Conservation (phyloP, 2,113 vertebrate genomes). For the Calyptommatus sinebrachiatus region DNA sequence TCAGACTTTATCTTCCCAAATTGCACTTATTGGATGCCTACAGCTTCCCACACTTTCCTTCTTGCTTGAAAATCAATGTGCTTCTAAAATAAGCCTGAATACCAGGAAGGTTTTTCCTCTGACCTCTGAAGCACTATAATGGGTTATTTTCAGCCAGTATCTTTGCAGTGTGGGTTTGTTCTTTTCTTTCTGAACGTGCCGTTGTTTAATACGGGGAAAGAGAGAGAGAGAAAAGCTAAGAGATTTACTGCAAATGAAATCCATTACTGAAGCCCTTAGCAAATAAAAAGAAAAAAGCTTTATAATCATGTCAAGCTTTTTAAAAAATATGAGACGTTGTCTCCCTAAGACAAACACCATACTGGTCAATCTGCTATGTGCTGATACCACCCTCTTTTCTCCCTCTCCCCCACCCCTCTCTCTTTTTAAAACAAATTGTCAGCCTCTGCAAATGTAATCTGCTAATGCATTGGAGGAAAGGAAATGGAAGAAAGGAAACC, state of each 20-base stretch:
- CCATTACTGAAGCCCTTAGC: slow-evolving; percentile 57
- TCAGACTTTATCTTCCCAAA: too few relatives aligned
- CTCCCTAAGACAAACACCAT: slow-evolving; percentile 46
- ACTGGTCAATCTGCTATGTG: slow-evolving; percentile 37
- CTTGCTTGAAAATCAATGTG: slow-evolving; percentile 26
- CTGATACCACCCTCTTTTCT: slow-evolving; percentile 17
- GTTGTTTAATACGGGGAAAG: slow-evolving; percentile 24
- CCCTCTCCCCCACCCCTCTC: too few relatives aligned
- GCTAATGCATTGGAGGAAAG: not conserved
- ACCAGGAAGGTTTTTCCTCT: slow-evolving; percentile 26
- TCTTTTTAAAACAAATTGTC: not conserved
- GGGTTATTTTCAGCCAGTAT: slow-evolving; percentile 20
- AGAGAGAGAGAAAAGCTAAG: slow-evolving; percentile 1
- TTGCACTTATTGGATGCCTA: too few relatives aligned
- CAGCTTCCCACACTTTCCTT: too few relatives aligned
- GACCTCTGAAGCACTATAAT: slow-evolving; percentile 40
- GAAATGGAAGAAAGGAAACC: not conserved
- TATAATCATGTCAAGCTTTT: slow-evolving; percentile 55
- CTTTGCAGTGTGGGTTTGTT: not conserved
- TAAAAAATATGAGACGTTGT: slow-evolving; percentile 45
- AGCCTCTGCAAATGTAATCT: slow-evolving; percentile 8
- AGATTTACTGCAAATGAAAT: slow-evolving; percentile 64
- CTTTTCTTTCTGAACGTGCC: slow-evolving; percentile 19
- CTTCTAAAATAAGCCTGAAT: slow-evolving; percentile 49
- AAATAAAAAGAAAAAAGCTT: slow-evolving; percentile 58